These are phyloP conservation scores for Serripes groenlandicus DNA, from an alignment of 2,888 invertebrate species.

Conservation along the genomic window DNA sequence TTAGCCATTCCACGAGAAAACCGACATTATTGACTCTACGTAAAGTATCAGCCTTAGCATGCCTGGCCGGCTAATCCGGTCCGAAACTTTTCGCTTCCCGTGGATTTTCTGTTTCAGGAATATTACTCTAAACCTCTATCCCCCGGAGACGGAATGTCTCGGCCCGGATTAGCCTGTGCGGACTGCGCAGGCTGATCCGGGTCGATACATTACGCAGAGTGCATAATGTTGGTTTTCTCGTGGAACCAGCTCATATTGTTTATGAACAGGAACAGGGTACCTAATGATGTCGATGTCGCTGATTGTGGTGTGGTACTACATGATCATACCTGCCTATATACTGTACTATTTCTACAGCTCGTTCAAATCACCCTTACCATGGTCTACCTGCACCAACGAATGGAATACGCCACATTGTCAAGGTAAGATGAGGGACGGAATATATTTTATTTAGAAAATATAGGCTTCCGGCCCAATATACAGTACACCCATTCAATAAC, in stretches of 20 bases:
- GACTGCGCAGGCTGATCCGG: background rate
- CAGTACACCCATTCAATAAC: background rate
- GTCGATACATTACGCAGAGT: background rate
- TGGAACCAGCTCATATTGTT: too few relatives aligned
- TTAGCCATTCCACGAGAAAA: too few relatives aligned
- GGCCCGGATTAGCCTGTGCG: background rate
- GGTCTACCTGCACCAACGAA: background rate
- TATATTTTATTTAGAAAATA: too few relatives aligned
- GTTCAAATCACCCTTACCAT: background rate
- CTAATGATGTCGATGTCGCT: too few relatives aligned
- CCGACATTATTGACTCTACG: too few relatives aligned
- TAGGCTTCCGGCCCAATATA: too few relatives aligned
- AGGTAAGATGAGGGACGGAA: background rate
- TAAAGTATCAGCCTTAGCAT: too few relatives aligned
- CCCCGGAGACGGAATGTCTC: background rate
- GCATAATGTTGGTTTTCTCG: background rate
- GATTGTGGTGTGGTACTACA: background rate
- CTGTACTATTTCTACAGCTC: background rate
- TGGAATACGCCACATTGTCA: background rate
- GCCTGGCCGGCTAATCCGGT: too few relatives aligned
- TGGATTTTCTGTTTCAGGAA: too few relatives aligned
- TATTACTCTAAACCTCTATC: too few relatives aligned
- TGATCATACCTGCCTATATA: background rate
- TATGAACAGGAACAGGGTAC: too few relatives aligned
- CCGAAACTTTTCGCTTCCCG: too few relatives aligned